phyloP scores from a whole-genome alignment of 2,797 vertebrate species.

The Zalophus californianus region DNA sequence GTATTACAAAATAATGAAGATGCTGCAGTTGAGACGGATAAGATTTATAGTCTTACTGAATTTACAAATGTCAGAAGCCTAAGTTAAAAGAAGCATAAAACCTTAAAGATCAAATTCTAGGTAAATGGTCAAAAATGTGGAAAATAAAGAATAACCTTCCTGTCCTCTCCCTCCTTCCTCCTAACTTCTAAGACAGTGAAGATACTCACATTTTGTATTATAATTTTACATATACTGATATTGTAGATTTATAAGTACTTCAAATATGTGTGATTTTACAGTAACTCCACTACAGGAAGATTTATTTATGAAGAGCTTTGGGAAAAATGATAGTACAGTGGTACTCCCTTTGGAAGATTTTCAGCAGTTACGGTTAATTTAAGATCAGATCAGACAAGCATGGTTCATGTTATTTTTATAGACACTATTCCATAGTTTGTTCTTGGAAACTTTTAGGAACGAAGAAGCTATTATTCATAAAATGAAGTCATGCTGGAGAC shows the following conservation, averaged over 20 bases:
- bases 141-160: constrained; percentile 26
- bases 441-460: constrained; percentile 48
- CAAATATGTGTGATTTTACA: background rate
- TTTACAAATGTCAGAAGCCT: background rate
- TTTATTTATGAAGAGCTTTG: constrained; percentile 52
- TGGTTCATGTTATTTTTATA: constrained; percentile 56
- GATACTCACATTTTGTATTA: constrained; percentile 44
- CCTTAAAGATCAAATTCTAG: background rate
- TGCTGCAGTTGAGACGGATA: background rate
- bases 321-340: background rate
- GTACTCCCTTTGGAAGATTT: constrained; percentile 36
- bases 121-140: constrained; percentile 21
- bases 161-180: background rate
- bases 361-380: constrained; percentile 43
- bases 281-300: background rate
- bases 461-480: constrained; percentile 58
- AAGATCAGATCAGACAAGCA: constrained; percentile 48
- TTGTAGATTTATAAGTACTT: constrained; percentile 44
- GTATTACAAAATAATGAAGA: background rate
- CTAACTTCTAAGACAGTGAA: constrained; percentile 6
- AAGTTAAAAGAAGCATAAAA: constrained; percentile 21
- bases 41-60: background rate
- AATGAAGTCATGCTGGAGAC: constrained; percentile 36
- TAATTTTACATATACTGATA: background rate
- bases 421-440: constrained; percentile 10